Conservation (phyloP, 1,140 invertebrate species). For the Hycleus phaleratus region DNA sequence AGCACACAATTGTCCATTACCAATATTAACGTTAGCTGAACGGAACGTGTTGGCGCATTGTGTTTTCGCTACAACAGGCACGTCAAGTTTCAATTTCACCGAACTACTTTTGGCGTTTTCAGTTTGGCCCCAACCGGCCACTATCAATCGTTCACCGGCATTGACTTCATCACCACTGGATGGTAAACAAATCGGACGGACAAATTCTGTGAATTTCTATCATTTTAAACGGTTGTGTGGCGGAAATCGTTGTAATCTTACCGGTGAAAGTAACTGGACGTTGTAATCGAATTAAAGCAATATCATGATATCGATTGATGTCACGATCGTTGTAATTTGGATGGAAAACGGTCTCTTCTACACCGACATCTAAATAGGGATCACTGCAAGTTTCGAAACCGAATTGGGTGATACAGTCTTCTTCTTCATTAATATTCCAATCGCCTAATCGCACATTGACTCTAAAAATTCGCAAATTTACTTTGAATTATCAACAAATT, state of each 20-base stretch:
- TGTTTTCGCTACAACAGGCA: constrained; percentile 41
- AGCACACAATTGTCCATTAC: constrained; percentile 50
- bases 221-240: neutral
- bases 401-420: constrained; percentile 46
- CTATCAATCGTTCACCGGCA: constrained; percentile 40
- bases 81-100: constrained; percentile 35
- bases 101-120: constrained; percentile 41
- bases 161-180: constrained; percentile 25
- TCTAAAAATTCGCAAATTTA: constrained; percentile 35
- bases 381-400: constrained; percentile 31
- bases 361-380: constrained; percentile 27
- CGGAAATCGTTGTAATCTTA: constrained; percentile 9
- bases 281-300: constrained; percentile 32
- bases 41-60: constrained; percentile 44
- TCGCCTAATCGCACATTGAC: constrained; percentile 54
- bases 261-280: constrained; percentile 24
- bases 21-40: constrained; percentile 37
- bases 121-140: constrained; percentile 60
- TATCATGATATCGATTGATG: constrained; percentile 29
- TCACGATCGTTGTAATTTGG: constrained; percentile 25
- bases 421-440: constrained; percentile 45
- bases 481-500: neutral
- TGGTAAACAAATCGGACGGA: constrained; percentile 64
- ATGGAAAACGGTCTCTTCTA: constrained; percentile 32
- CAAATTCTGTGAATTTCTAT: constrained; percentile 35